A percentile compares a stretch with the other conserved stretches of the same genome.
These are phyloP conservation scores for Gari tellinella DNA, from an alignment of 2,888 invertebrate genomes.

Conservation along the genomic window DNA sequence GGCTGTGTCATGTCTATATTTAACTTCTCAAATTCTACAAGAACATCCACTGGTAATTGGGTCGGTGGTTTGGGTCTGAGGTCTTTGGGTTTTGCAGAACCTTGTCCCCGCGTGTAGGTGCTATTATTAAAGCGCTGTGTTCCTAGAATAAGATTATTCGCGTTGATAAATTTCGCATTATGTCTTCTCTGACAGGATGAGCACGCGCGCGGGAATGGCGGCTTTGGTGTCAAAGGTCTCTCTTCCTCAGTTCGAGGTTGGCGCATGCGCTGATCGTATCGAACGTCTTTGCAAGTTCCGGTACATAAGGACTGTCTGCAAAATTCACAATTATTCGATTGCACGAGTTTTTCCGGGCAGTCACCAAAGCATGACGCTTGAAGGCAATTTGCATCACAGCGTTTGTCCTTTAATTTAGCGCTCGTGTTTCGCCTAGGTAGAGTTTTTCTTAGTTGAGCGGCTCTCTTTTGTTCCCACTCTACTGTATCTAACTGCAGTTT, in stretches of 20 bases:
- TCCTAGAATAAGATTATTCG: slow-evolving; percentile 71
- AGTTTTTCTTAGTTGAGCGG: slow-evolving; percentile 57
- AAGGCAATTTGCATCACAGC: slow-evolving; percentile 75
- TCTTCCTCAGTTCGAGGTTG: slow-evolving; percentile 62
- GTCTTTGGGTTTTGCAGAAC: slow-evolving; percentile 66
- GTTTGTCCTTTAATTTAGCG: slow-evolving; percentile 66
- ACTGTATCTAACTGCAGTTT: slow-evolving; percentile 73
- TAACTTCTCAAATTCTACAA: slow-evolving; percentile 71
- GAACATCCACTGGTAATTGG: slow-evolving; percentile 50
- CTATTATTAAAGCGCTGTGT: slow-evolving; percentile 70
- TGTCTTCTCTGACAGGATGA: slow-evolving; percentile 69
- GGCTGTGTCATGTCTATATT: slow-evolving; percentile 68
- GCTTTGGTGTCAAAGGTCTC: slow-evolving; percentile 49
- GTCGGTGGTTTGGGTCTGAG: slow-evolving; percentile 65
- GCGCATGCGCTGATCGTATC: slow-evolving; percentile 76
- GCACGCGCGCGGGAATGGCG: slow-evolving; percentile 67
- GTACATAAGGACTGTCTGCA: slow-evolving; percentile 72
- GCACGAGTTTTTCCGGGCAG: slow-evolving; percentile 74
- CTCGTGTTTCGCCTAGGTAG: slow-evolving; percentile 46
- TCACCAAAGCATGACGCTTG: slow-evolving; percentile 79
- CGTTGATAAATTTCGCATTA: slow-evolving; percentile 74
- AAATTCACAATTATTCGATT: slow-evolving; percentile 62
- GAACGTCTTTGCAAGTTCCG: slow-evolving; percentile 69
- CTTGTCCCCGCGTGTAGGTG: slow-evolving; percentile 71
- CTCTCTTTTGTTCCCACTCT: slow-evolving; percentile 72